Evolutionary conservation across 2,797 vertebrate species (phyloP).

Genomic region (Pangasius sanitwongsei): DNA sequence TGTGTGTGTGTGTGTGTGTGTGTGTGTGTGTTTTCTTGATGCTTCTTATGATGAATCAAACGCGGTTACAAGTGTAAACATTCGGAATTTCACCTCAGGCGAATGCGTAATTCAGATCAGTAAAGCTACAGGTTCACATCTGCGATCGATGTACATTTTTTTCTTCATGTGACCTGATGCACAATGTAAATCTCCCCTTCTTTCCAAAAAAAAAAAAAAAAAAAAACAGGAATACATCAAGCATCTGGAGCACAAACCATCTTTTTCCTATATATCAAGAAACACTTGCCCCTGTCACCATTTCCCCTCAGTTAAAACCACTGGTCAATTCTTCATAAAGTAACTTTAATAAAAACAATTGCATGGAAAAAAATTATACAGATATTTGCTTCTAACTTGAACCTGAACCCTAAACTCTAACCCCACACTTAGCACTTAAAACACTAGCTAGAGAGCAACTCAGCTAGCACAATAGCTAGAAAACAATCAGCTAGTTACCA

Average conservation of each 20-base stretch:
- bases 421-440: no score
- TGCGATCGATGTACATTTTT: slow-evolving; percentile 16
- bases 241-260: slow-evolving; percentile 24
- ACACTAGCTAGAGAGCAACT: neutral
- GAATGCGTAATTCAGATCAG: slow-evolving; percentile 22
- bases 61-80: slow-evolving; percentile 21
- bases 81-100: slow-evolving; percentile 6
- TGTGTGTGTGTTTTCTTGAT: slow-evolving; percentile 1
- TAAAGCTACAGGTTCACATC: slow-evolving; percentile 39
- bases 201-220: neutral
- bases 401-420: neutral
- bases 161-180: slow-evolving; percentile 31
- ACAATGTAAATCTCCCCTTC: neutral
- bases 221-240: neutral
- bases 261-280: slow-evolving; percentile 11
- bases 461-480: neutral
- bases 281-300: neutral
- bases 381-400: neutral
- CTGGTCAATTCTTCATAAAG: neutral
- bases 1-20: neutral
- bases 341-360: neutral
- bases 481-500: neutral
- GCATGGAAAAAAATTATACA: neutral
- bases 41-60: slow-evolving; percentile 23
- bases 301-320: neutral